These are phyloP conservation scores for Tragelaphus scriptus DNA, from an alignment of 2,113 vertebrate species.

Conservation along the genomic window DNA sequence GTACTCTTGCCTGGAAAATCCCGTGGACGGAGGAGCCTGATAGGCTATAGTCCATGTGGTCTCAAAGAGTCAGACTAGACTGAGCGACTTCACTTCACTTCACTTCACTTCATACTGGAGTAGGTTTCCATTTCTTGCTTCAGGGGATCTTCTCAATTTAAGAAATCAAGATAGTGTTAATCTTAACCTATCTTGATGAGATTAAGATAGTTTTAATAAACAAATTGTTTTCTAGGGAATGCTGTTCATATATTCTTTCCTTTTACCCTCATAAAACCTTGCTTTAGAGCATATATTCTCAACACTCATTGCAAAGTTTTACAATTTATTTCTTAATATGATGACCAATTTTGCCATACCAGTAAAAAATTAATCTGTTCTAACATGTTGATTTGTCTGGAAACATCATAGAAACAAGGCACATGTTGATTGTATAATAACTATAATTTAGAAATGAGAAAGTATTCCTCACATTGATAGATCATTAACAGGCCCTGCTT, in stretches of 20 bases:
- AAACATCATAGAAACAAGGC: background rate
- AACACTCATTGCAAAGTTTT: background rate
- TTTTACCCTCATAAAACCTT: background rate
- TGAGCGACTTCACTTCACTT: no score
- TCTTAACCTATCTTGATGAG: background rate
- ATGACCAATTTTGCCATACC: background rate
- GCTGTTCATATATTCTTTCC: background rate
- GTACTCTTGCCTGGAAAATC: no score
- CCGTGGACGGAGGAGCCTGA: no score
- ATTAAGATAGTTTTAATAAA: background rate
- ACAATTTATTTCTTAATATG: background rate
- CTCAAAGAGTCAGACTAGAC: no score
- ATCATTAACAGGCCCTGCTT: background rate
- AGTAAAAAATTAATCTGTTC: background rate
- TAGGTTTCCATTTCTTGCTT: no score
- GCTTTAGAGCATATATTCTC: background rate
- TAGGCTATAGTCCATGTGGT: no score
- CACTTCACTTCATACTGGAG: no score
- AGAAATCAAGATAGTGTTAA: no score
- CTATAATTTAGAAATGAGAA: background rate
- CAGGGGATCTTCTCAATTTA: no score
- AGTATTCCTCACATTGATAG: background rate
- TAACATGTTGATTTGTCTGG: background rate
- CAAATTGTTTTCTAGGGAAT: background rate
- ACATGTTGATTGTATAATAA: background rate